Percentiles rank a stretch among this genome's conserved stretches.
Conservation (phyloP, 1,140 invertebrate species). For the Sitophilus oryzae region DNA sequence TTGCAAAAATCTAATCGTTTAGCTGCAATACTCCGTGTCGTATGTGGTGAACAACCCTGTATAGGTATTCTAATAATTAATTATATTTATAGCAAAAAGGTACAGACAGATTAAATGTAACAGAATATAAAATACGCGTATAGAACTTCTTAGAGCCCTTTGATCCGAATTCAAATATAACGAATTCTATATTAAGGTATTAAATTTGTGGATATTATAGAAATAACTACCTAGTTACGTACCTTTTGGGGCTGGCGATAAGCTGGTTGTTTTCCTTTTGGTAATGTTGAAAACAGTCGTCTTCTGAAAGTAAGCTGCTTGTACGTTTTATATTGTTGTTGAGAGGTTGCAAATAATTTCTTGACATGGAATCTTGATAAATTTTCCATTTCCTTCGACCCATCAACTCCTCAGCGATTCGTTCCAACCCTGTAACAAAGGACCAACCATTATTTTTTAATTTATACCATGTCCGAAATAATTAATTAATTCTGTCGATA, state of each 20-base stretch:
- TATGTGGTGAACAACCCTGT: not conserved
- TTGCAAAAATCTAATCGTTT: no score
- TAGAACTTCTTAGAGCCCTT: no score
- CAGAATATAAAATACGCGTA: not conserved
- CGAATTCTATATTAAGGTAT: no score
- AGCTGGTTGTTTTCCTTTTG: conserved; percentile 30
- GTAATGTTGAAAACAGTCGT: conserved; percentile 29
- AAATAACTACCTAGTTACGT: not conserved
- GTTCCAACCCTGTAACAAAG: conserved; percentile 73
- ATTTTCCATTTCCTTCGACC: conserved; percentile 89
- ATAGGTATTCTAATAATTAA: not conserved
- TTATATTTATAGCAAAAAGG: not conserved
- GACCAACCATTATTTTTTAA: not conserved
- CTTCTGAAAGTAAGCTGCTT: conserved; percentile 32
- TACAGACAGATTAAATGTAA: not conserved
- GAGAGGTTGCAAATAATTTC: conserved; percentile 49
- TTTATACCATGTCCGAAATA: not conserved
- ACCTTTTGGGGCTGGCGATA: conserved; percentile 31
- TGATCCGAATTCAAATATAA: no score
- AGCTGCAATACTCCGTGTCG: no score
- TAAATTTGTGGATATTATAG: not conserved
- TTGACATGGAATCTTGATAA: conserved; percentile 75
- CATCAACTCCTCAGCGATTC: conserved; percentile 92
- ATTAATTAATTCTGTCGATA: no score
- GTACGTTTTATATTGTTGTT: conserved; percentile 43